Evolutionary conservation across 2,888 invertebrate genomes (phyloP).

Genomic region (Zhengitettix transpicula): DNA sequence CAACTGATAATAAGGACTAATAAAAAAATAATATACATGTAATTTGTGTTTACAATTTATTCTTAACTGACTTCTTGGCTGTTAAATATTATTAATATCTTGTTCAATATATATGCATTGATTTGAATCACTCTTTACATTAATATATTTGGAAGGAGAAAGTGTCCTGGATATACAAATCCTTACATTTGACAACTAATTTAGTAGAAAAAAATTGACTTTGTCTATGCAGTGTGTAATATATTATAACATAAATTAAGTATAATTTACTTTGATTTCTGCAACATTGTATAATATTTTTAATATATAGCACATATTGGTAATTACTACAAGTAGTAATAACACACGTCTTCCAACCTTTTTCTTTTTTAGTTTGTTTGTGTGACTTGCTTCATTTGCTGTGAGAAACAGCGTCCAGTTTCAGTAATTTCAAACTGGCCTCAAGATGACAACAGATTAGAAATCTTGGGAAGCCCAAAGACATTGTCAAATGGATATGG

Average conservation of each 20-base stretch:
- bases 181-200: no score
- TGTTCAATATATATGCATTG: no score
- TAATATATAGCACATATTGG: no score
- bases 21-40: no score
- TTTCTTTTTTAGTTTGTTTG: neutral
- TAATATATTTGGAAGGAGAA: no score
- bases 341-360: neutral
- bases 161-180: no score
- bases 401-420: neutral
- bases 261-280: neutral
- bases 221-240: neutral
- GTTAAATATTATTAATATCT: no score
- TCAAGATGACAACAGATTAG: neutral
- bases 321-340: neutral
- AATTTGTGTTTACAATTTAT: no score
- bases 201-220: neutral
- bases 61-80: no score
- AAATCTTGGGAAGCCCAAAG: neutral
- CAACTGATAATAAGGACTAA: no score
- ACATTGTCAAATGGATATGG: neutral
- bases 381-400: neutral
- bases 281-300: no score
- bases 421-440: neutral
- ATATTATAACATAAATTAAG: neutral
- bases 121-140: no score